phyloP scores from a whole-genome alignment of 2,113 vertebrate genomes.

The Nycticryphes semicollaris region DNA sequence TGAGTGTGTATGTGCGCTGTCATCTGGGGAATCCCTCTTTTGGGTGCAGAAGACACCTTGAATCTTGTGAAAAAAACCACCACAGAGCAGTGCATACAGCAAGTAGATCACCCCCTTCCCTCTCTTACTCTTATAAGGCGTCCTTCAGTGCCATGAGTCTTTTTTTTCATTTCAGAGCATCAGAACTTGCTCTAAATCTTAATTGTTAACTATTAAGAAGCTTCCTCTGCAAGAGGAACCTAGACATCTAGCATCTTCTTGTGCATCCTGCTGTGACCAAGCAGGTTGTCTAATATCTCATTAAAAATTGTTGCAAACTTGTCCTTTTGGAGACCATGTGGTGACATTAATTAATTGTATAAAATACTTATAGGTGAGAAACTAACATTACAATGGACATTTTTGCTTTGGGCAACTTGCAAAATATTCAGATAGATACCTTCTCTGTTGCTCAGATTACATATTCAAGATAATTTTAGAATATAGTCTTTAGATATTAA shows the following conservation, averaged over 20 bases:
- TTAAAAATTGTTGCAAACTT: background rate
- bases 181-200: background rate
- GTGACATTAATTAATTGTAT: background rate
- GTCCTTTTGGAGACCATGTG: background rate
- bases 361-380: background rate
- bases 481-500: background rate
- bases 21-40: background rate
- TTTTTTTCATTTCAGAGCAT: background rate
- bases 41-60: background rate
- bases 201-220: background rate
- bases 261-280: background rate
- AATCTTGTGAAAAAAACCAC: background rate
- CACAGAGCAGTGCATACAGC: background rate
- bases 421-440: background rate
- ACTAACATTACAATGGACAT: background rate
- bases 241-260: background rate
- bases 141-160: background rate
- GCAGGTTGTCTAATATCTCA: background rate
- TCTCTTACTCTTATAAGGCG: background rate
- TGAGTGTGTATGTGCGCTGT: background rate
- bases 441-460: background rate
- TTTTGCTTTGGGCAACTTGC: background rate
- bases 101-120: background rate
- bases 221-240: background rate
- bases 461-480: background rate